Base-by-base conservation (phyloP, 1,140 invertebrate species). In the Elymnias hypermnestra region DNA sequence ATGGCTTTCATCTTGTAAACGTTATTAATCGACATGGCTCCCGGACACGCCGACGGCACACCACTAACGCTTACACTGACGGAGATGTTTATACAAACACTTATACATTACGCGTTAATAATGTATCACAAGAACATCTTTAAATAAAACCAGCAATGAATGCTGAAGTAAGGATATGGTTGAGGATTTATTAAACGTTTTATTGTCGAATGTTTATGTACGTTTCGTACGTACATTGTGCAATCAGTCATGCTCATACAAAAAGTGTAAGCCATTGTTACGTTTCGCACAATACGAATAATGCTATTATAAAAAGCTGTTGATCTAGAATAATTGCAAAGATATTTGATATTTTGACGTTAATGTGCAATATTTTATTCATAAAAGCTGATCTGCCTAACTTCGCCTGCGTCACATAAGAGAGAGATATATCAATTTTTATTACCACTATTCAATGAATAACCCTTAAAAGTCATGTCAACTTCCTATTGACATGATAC, bases 1-100 rank as follows among this genome's bases (percentile, higher is more conserved):
- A 64, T 74, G 69, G 74, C 81, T 84, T 81, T 84, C 76, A 81
- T 83, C 76, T 83, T 82, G 77, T 84, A 84, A 84, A 81, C 64
- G 71, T 81, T 84, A 84, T 84, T 84, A 84, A 84, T 84, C 75
- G 81, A 74, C 75, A 79, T 48, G 59, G 61, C 77, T 81, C 72
- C 81, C 70, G 76, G 63, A 68, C 63, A 57, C 54, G 63, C 53
- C 46, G 53, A 63, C 48, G 48, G 53, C 56, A 42, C 61, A 53
- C 53, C 59, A 72, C 57, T 61, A 59, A 18, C 51, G 44, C 37
- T 45, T 41, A 48, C 25, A 14, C 8, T 2, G 12, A 21, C 45
- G 41, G 33, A 8, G 14, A 25, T 8, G 46, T 44, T 8, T 38
- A 50, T 21, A 35, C 10, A 35, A 26, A 28, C 28, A 14, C 1